phyloP scores from a whole-genome alignment of 2,888 invertebrate species.

The Rhagonycha lutea region DNA sequence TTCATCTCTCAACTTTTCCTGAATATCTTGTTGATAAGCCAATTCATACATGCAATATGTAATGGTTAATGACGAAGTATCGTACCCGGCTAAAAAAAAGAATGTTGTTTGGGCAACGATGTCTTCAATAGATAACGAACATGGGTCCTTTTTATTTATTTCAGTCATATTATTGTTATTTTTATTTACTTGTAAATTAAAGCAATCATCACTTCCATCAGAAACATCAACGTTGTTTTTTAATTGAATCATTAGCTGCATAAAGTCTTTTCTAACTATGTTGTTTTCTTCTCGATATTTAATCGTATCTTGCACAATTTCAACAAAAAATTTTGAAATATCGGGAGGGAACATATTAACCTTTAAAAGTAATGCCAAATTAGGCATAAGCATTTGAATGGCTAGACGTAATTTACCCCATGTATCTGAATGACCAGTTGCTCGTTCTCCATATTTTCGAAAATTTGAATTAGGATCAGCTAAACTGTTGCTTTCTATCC shows the following conservation, averaged over 20 bases:
- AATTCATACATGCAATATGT: background rate
- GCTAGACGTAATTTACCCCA: background rate
- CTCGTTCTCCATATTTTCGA: background rate
- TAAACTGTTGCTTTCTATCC: background rate
- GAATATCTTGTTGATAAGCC: background rate
- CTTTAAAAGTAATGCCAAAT: background rate
- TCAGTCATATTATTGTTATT: background rate
- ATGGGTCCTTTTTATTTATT: background rate
- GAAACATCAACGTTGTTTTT: background rate
- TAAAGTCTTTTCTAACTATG: background rate
- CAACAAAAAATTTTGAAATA: background rate
- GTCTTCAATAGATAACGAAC: background rate
- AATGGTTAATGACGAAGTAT: background rate
- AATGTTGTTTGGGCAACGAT: background rate
- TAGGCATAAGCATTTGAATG: background rate
- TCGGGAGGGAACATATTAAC: background rate
- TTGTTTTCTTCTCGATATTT: background rate
- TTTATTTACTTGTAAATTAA: background rate
- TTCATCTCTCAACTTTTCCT: background rate
- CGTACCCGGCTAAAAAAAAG: background rate
- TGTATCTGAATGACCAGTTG: background rate
- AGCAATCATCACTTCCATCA: background rate
- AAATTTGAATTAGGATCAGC: background rate
- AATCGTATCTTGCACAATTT: background rate
- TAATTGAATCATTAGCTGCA: background rate